Base-by-base conservation (phyloP, 2,113 vertebrate species). In the Speoplatyrhinus poulsoni region DNA sequence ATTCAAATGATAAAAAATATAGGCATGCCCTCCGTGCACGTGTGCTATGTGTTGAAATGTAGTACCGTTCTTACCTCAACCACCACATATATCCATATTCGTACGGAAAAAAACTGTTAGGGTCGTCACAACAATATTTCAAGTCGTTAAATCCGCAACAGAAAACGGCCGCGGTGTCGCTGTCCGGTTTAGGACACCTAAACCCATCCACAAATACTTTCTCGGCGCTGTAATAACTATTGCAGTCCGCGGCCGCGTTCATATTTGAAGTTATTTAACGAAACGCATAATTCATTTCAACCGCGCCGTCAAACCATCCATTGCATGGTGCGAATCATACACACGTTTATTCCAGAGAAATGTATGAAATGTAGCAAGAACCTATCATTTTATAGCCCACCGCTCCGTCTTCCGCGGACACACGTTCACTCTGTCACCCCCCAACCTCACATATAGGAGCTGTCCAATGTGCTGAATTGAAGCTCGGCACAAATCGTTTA, bases 51-150 rank as follows among this genome's bases (percentile, higher is more conserved):
- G n/a, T 15, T 16, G 36, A 19, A 57, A 10, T 19, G n/a, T 19
- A 57, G 50, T 32, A 16, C 36, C 3, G 3, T 5, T 12, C 70
- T 91, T 92, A 96, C 95, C 95, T 96, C 81, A 97, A 77, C 95
- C 94, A 95, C 95, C 95, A 95, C 95, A 96, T 94, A 92, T 95
- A 96, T 90, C 88, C 92, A 88, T 95, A 95, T 65, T 96, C 92
- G 79, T 96, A 96, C 0, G 94, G 95, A 69, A 95, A 96, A 83
- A 95, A 96, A 87, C 95, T 95, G 86, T 95, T 93, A 10, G 94
- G 94, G 82, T 96, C 96, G 88, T 95, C 94, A 68, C 95, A 95
- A 85, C 96, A 96, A 84, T 96, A 96, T 81, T 96, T 96, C 78
- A 94, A 81, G 82, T 96, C 95, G 54, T 93, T 94, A 87, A 96